Evolutionary conservation across 2,888 invertebrate genomes (phyloP), one percentile per base, ranked within the genome.

Genomic region (Hoplodrina blanda): DNA sequence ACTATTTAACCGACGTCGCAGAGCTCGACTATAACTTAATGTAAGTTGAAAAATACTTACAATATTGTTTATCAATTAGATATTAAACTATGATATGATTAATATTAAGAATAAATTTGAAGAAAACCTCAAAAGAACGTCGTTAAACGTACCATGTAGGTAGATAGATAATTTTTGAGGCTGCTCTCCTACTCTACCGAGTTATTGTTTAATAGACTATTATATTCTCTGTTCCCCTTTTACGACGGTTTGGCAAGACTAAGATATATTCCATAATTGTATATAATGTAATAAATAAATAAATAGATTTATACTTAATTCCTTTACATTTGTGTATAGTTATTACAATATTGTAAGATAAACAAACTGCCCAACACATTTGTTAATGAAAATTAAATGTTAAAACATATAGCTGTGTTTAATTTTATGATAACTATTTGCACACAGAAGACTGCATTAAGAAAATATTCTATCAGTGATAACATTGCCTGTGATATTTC

Each of bases 321-420:
- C 52, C 65, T 64, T 13, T 62, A 69, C 66, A 73, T 37, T 77
- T 77, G 69, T 83, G 82, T 81, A 82, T 74, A 84, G 75, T 71
- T 72, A 59, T 57, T 63, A 65, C 44, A 46, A 46, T 77, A 69
- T 73, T 80, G 62, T 84, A 85, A 80, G 69, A 72, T 76, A 80
- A 77, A 76, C 83, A 80, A 83, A 81, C 78, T 83, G 84, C 81
- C 81, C 66, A 50, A 78, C 73, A 74, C 68, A 82, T 81, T 85
- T 85, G 85, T 85, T 85, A 85, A 79, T 83, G 62, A 81, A 79
- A 79, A 81, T 78, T 69, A 78, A 84, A 84, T 83, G 81, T 84
- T 84, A 73, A 74, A 76, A 64, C 8, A 55, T 77, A 30, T 19
- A 57, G 0, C 19, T 0, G 68, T 15, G 52, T 70, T 69, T 73